phyloP scores from a whole-genome alignment of 2,113 vertebrate species.

The Oceanodroma tethys region DNA sequence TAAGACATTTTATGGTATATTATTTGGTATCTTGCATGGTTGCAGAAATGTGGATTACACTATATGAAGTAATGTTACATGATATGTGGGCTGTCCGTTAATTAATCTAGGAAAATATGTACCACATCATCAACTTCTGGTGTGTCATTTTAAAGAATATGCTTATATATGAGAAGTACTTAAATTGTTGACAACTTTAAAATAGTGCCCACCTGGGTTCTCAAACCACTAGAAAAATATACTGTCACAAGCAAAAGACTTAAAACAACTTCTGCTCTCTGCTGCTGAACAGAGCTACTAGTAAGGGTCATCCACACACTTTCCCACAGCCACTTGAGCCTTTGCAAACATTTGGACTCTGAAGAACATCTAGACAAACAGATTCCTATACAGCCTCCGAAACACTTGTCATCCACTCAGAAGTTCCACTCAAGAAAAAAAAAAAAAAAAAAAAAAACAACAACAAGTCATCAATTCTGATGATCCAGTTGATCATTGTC shows the following conservation, averaged over 20 bases:
- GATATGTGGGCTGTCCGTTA: constrained; percentile 44
- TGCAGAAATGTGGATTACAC: constrained; percentile 59
- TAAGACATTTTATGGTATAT: constrained; percentile 49
- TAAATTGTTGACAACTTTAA: not conserved
- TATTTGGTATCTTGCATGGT: constrained; percentile 47
- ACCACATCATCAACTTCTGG: constrained; percentile 42
- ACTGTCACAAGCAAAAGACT: not conserved
- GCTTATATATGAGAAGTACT: constrained; percentile 20
- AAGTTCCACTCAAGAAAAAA: not conserved
- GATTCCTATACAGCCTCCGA: not conserved
- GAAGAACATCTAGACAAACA: constrained; percentile 7
- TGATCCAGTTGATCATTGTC: not conserved
- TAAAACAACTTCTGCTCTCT: not conserved
- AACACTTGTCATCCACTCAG: not conserved
- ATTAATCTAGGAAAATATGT: constrained; percentile 57
- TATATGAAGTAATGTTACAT: constrained; percentile 71
- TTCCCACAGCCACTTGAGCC: not conserved
- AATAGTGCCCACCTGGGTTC: not conserved
- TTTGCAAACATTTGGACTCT: constrained; percentile 10
- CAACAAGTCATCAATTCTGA: no score
- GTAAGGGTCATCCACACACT: not conserved
- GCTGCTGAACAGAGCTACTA: not conserved
- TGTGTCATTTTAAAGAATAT: constrained; percentile 28
- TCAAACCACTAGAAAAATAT: not conserved
- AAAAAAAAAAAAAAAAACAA: not conserved